Conservation (phyloP, 2,113 vertebrate genomes). For the Aegithalos caudatus region DNA sequence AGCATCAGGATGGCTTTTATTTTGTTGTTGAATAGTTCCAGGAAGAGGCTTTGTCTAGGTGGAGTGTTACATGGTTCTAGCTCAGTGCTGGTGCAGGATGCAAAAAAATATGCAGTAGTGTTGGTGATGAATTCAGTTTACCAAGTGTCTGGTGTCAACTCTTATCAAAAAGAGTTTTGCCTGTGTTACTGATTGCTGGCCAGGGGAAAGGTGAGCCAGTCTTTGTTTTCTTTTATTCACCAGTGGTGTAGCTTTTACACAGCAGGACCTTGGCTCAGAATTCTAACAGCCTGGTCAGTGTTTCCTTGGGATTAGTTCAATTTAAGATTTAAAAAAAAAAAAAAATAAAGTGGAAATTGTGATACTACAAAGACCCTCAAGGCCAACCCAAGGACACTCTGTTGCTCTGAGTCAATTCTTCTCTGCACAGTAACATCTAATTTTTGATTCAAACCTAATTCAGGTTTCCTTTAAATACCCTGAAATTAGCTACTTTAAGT, state of each 20-base stretch:
- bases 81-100: not conserved
- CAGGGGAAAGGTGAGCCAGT: not conserved
- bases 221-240: not conserved
- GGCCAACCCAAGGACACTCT: not conserved
- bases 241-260: not conserved
- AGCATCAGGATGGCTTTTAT: constrained; percentile 46
- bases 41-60: not conserved
- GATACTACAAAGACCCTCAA: not conserved
- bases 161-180: not conserved
- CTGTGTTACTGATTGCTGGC: not conserved
- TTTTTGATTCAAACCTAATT: not conserved
- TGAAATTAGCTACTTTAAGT: not conserved
- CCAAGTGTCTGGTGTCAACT: not conserved
- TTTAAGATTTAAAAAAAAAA: not conserved
- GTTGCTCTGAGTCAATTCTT: not conserved
- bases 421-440: not conserved
- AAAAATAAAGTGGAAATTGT: not conserved
- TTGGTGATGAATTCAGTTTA: not conserved
- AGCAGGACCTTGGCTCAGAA: not conserved
- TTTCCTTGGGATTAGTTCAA: not conserved
- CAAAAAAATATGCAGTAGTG: not conserved
- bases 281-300: not conserved
- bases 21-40: not conserved
- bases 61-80: not conserved
- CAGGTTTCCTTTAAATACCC: not conserved